These are phyloP conservation scores for Ceratoteleas bidentatus DNA, from an alignment of 1,140 invertebrate species.

Conservation along the genomic window DNA sequence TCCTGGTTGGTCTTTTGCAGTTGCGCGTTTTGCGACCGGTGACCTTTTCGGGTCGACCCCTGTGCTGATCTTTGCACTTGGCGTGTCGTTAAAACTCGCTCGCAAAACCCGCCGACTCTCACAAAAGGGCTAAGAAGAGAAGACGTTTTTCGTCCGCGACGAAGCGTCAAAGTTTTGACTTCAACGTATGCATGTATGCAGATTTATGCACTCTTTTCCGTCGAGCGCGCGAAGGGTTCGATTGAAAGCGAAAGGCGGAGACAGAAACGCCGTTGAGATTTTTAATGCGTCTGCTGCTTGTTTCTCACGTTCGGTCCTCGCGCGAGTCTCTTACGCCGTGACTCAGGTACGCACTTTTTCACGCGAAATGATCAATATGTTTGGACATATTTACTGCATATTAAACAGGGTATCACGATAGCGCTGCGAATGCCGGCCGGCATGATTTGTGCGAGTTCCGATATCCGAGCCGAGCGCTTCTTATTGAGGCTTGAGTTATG, in stretches of 20 bases:
- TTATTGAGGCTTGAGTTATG: neutral
- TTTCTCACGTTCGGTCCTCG: constrained; percentile 74
- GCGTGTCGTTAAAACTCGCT: too few relatives aligned
- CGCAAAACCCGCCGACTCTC: too few relatives aligned
- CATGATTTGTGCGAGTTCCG: constrained; percentile 13
- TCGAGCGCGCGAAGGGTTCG: constrained; percentile 57
- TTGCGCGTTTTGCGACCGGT: too few relatives aligned
- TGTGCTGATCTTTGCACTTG: too few relatives aligned
- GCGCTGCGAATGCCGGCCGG: neutral
- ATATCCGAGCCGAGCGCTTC: neutral
- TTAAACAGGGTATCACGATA: constrained; percentile 13
- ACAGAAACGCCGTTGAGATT: constrained; percentile 65
- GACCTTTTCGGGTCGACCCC: too few relatives aligned
- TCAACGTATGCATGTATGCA: constrained; percentile 77
- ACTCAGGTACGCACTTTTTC: constrained; percentile 67
- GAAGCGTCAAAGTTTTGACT: constrained; percentile 75
- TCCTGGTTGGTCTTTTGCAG: too few relatives aligned
- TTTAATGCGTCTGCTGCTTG: constrained; percentile 69
- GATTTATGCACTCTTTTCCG: constrained; percentile 77
- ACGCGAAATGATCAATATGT: constrained; percentile 51
- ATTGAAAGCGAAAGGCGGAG: constrained; percentile 66
- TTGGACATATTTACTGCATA: constrained; percentile 46
- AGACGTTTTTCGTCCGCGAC: constrained; percentile 62
- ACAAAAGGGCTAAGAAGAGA: constrained; percentile 55
- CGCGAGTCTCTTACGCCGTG: constrained; percentile 63